Evolutionary conservation across 2,888 invertebrate species (phyloP), one percentile per base, ranked within the genome.

Genomic region (Cephus sareptanus): DNA sequence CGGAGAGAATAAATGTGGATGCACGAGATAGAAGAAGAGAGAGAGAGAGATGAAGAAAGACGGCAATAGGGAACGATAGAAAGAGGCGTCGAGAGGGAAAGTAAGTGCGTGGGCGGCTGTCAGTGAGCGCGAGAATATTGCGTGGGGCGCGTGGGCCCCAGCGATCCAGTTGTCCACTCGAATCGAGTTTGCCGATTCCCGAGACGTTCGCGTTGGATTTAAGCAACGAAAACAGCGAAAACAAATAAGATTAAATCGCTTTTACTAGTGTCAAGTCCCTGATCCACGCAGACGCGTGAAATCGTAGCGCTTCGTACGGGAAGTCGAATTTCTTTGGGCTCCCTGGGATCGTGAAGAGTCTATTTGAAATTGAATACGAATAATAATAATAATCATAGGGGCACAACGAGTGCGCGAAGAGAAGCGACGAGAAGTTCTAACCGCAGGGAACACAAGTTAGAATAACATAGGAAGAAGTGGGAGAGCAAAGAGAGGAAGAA

Each of bases 81-180:
- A 40, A 40, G 68, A 35, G 56, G 56, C 34, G 75, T 37, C 34
- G 37, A 13, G 30, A 31, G 70, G 35, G 33, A 56, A 31, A 56
- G 40, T 73, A 69, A 33, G 76, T 74, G 88, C 86, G 88, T 86
- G 88, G 88, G 87, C 83, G 87, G 80, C 81, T 84, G 87, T 86
- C 88, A 86, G 85, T 84, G 85, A 83, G 82, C 80, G 80, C 81
- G 81, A 84, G 84, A 85, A 87, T 82, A 82, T 83, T 81, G 83
- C 82, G 82, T 82, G 75, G 84, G 84, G 77, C 77, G 76, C 74
- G 71, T 75, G 76, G 79, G 75, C 76, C 73, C 30, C 73, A 74
- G 75, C 69, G 69, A 79, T 79, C 79, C 77, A 75, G 75, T 33
- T 73, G 74, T 76, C 77, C 81, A 73, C 79, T 74, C 76, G 74